Base-by-base conservation (phyloP, 2,888 invertebrate species). In the Drosophila meridiana region DNA sequence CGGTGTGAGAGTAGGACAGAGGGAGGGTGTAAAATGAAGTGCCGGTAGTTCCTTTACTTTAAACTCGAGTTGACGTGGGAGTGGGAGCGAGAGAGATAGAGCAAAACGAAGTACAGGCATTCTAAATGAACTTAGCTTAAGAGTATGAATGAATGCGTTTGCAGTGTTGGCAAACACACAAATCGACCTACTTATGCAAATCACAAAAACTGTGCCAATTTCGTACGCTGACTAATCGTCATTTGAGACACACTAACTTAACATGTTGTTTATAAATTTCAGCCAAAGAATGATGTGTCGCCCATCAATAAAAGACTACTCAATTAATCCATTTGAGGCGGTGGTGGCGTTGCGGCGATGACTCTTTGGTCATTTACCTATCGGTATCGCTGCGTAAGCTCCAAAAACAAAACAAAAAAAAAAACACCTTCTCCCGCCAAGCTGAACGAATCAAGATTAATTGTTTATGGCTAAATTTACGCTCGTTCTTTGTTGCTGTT, bases 281-380 rank as follows among this genome's bases (percentile, higher is more conserved):
- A 66, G 38, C 11, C n/a, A 43, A 70, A 9, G 40, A 40, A 3
- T 38, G 55, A 55, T 38, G 70, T 69, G 70, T 71, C 68, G 65
- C 67, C 69, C 73, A 82, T 80, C 74, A 78, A 84, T 83, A 87
- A 77, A 87, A 69, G n/a, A 59, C 55, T 57, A 69, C 69, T 72
- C 60, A 69, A 83, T 83, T 73, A 81, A 86, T 74, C 70, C 78
- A 76, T 74, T 82, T 78, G 26, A 45, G 36, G 66, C 30, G 50
- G 63, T 59, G 65, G 64, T 80, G 73, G 72, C 69, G 34, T 11
- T 34, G 32, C 66, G 69, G 40, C 63, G 67, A 75, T 76, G 71
- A 66, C 69, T 73, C 66, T 71, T 71, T 84, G 87, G 83, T 82
- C 87, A 87, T 87, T 84, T 87, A 87, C 87, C 84, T 87, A 76